Evolutionary conservation across 2,113 vertebrate genomes (phyloP).

Genomic region (Pundamilia nyererei): DNA sequence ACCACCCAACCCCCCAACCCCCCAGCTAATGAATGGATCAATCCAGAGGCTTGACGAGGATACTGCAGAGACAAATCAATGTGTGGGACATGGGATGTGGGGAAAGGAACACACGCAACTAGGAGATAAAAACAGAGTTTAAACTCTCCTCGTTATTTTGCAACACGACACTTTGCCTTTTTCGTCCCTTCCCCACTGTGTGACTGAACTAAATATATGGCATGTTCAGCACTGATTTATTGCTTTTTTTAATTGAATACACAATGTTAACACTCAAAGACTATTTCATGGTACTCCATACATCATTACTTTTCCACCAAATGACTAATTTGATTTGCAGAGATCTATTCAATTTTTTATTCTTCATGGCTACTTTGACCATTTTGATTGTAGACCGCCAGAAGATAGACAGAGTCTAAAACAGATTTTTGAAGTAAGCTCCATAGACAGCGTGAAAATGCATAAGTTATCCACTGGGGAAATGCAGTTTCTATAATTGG

Average conservation of each 20-base stretch:
- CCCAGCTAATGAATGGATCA: not conserved
- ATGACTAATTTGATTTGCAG: not conserved
- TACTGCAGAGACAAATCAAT: conserved; percentile 35
- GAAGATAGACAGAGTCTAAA: not conserved
- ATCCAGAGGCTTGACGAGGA: conserved; percentile 24
- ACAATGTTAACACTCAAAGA: not conserved
- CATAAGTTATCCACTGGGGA: not conserved
- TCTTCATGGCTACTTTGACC: not conserved
- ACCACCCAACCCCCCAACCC: not conserved
- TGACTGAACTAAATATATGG: not conserved
- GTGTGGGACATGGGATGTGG: not conserved
- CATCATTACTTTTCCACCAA: not conserved
- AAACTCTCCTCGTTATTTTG: not conserved
- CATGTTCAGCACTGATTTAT: not conserved
- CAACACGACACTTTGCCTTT: not conserved
- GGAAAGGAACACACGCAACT: not conserved
- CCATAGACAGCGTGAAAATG: not conserved
- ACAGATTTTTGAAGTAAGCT: not conserved
- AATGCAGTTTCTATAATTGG: not conserved
- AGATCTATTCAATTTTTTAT: not conserved
- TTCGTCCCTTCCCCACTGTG: not conserved
- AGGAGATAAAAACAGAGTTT: not conserved
- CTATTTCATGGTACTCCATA: not conserved
- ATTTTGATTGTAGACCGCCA: not conserved
- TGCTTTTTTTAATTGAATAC: not conserved